phyloP scores from a whole-genome alignment of 2,888 invertebrate species.

The Dicycla oo region DNA sequence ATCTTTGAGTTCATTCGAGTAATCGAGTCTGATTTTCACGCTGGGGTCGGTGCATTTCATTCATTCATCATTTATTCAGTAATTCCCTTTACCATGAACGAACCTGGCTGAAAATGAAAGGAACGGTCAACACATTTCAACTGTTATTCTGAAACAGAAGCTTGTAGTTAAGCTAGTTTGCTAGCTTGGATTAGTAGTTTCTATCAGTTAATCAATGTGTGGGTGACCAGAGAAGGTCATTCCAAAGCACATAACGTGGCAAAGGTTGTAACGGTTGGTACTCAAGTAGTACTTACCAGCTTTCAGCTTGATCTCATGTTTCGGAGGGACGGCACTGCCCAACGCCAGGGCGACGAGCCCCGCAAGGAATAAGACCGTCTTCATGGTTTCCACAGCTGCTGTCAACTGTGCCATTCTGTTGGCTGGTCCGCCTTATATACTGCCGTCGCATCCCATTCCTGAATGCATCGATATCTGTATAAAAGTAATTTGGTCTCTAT shows the following conservation, averaged over 20 bases:
- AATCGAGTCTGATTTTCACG: too few relatives aligned
- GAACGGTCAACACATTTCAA: not conserved
- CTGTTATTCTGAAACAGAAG: not conserved
- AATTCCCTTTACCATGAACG: too few relatives aligned
- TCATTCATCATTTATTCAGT: too few relatives aligned
- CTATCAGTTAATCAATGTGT: not conserved
- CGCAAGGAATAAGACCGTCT: slow-evolving; percentile 85
- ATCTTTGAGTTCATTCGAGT: too few relatives aligned
- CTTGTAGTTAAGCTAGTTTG: not conserved
- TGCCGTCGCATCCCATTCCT: slow-evolving; percentile 18
- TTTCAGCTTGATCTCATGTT: slow-evolving; percentile 68
- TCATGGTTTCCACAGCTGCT: slow-evolving; percentile 81
- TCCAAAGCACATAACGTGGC: not conserved
- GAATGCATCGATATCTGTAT: slow-evolving; percentile 40
- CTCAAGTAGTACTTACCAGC: slow-evolving; percentile 27
- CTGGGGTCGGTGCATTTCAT: too few relatives aligned
- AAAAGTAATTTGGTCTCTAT: slow-evolving; percentile 61
- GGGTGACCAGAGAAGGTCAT: not conserved
- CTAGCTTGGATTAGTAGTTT: not conserved
- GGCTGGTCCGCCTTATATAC: slow-evolving; percentile 64
- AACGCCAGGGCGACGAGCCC: slow-evolving; percentile 81
- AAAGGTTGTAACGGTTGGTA: not conserved
- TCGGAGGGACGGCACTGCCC: slow-evolving; percentile 73
- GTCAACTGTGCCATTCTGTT: slow-evolving; percentile 76
- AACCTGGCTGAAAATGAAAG: not conserved